Evolutionary conservation across 2,797 vertebrate genomes (phyloP), one percentile per base, ranked within the genome.

Genomic region (Characodon lateralis): DNA sequence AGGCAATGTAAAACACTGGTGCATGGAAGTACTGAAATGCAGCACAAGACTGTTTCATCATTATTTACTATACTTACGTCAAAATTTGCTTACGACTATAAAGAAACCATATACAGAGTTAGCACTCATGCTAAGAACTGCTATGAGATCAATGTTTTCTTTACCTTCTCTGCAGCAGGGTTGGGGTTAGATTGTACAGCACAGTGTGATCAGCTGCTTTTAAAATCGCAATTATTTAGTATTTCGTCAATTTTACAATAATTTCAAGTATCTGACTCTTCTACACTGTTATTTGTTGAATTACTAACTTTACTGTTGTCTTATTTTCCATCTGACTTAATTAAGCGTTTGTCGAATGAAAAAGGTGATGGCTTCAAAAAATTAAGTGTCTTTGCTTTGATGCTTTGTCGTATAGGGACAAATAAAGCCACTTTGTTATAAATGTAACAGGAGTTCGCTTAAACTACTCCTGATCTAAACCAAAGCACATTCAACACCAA

Each of bases 1-100:
- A 92, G 88, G 82, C 86, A 69, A 31, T 79, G 80, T 68, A 88
- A 86, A 83, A 85, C 76, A 80, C 85, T 87, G 87, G 92, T 89
- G 72, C 76, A 41, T 78, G 80, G 83, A 87, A 83, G 85, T 86
- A 87, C 85, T 87, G 73, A 87, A 84, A 86, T 80, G 80, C 76
- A 71, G 65, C 83, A 79, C 61, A 69, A 55, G 51, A 48, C 39
- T 5, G 43, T 56, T 75, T 76, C 74, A 76, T 91, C 73, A 78
- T 82, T 75, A 61, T 79, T 87, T 82, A 87, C 74, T 51, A 28
- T 70, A 72, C 24, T 79, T 65, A 31, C 78, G 76, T 75, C 14
- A 14, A n/a, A 73, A 68, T 84, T 83, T 70, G 71, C 58, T 26
- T 61, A 31, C 61, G 46, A 78, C 81, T 71, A 26, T 63, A 41